A percentile compares a stretch with the other conserved stretches of the same genome.
Evolutionary conservation across 2,797 vertebrate species (phyloP).

Genomic region (Rhynchonycteris naso): DNA sequence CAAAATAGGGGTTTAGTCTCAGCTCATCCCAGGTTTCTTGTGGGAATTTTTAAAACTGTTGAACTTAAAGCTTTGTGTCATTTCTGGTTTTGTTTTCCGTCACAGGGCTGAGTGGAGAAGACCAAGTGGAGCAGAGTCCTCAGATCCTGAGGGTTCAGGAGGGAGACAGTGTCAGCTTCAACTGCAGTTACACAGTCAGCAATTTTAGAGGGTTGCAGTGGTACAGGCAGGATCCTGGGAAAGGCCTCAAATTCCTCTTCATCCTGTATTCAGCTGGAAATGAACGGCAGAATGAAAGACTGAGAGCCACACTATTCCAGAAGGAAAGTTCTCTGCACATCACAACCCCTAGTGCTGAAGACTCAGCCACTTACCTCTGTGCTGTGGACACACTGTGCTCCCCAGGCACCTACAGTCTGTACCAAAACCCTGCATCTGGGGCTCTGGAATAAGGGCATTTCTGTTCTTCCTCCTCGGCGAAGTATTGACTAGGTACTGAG

Average conservation of each 20-base stretch:
- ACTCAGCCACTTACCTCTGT: conserved; percentile 55
- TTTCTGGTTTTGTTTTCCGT: conserved; percentile 40
- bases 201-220: accelerated
- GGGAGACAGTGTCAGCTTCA: background rate
- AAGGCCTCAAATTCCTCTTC: conserved; percentile 2
- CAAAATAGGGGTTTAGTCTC: background rate
- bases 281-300: background rate
- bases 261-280: background rate
- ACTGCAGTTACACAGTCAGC: conserved; percentile 50
- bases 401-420: background rate
- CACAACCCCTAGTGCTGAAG: background rate
- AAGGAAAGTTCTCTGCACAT: conserved; percentile 63
- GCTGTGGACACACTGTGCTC: background rate
- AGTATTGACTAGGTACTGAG: background rate
- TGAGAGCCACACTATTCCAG: background rate
- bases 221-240: conserved; percentile 49
- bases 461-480: background rate
- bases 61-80: background rate
- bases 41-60: background rate
- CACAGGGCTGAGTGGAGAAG: conserved; percentile 61
- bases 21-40: background rate
- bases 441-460: background rate
- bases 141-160: background rate
- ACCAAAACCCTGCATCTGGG: background rate
- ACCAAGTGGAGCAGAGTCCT: conserved; percentile 60